Evolutionary conservation across 1,140 invertebrate species (phyloP).

Genomic region (Orius insidiosus): DNA sequence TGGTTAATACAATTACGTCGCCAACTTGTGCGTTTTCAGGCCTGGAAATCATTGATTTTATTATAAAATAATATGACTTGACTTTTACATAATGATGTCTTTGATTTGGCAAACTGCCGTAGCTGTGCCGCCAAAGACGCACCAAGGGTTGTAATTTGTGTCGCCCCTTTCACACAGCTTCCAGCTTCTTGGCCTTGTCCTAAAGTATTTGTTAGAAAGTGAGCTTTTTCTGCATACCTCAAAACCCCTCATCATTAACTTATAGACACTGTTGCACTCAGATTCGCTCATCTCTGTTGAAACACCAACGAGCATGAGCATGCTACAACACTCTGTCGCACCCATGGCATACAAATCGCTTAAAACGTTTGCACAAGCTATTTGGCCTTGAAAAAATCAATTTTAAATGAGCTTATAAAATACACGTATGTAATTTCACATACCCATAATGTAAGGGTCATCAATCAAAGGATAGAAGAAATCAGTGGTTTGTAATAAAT

Average conservation of each 20-base stretch:
- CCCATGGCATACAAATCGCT: constrained; percentile 98
- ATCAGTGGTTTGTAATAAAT: constrained; percentile 92
- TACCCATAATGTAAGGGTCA: constrained; percentile 96
- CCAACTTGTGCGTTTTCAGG: constrained; percentile 91
- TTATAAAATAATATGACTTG: constrained; percentile 21
- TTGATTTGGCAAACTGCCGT: constrained; percentile 84
- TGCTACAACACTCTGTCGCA: constrained; percentile 95
- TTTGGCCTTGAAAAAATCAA: too few relatives aligned
- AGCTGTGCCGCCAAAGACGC: constrained; percentile 91
- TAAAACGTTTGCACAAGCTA: constrained; percentile 95
- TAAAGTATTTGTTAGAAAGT: too few relatives aligned
- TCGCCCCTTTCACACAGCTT: constrained; percentile 89
- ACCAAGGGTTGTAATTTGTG: constrained; percentile 94
- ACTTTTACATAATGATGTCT: constrained; percentile 61
- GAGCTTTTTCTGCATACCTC: too few relatives aligned
- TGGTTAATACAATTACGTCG: constrained; percentile 90
- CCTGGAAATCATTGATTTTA: constrained; percentile 23
- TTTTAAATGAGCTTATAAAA: too few relatives aligned
- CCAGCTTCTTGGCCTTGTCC: constrained; percentile 83
- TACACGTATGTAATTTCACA: too few relatives aligned
- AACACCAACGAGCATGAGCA: constrained; percentile 92
- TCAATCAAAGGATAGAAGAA: constrained; percentile 97
- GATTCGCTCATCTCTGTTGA: constrained; percentile 91
- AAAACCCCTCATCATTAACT: constrained; percentile 85
- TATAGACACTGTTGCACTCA: constrained; percentile 84